Conservation (phyloP, 2,113 vertebrate species). For the Platysteira castanea region DNA sequence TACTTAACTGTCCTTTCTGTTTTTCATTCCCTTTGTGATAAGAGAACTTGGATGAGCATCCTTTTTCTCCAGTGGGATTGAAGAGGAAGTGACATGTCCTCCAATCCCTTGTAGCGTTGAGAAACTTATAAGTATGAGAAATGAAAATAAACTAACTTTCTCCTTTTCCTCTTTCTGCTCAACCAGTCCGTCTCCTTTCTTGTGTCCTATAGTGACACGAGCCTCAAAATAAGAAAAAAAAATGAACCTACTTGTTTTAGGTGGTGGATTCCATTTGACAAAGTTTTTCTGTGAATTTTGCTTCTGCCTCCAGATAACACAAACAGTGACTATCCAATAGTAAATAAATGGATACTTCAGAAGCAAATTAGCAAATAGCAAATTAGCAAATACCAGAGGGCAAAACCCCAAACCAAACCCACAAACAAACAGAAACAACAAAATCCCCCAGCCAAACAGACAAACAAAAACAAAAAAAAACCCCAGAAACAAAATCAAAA, state of each 20-base stretch:
- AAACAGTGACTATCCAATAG: accelerated
- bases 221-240: too few species aligned
- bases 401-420: neutral
- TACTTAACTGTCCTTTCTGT: too few species aligned
- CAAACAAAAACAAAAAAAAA: neutral
- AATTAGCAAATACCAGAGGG: neutral
- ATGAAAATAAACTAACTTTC: too few species aligned
- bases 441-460: neutral
- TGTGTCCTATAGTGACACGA: too few species aligned
- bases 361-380: neutral
- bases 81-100: too few species aligned
- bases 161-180: too few species aligned
- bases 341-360: neutral
- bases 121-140: too few species aligned
- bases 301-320: neutral
- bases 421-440: neutral
- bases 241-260: accelerated
- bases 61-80: too few species aligned
- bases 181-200: too few species aligned
- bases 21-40: too few species aligned
- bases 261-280: neutral
- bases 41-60: too few species aligned
- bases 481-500: neutral
- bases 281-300: neutral
- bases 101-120: too few species aligned